phyloP scores from a whole-genome alignment of 2,888 invertebrate species.

The Erebia aethiops region DNA sequence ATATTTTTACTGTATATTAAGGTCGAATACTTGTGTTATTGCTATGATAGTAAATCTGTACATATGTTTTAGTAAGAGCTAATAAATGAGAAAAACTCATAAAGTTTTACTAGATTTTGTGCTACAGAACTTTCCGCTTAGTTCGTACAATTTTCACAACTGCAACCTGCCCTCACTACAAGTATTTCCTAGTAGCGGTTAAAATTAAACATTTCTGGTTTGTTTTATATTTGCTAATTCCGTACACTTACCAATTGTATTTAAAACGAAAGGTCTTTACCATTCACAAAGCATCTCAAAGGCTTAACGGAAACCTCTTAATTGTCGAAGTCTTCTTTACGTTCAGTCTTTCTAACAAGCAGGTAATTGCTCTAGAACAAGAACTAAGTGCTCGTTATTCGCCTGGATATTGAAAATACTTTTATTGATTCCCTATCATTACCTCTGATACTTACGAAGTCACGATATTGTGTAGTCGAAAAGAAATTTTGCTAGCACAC shows the following conservation, averaged over 20 bases:
- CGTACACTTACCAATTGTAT: not conserved
- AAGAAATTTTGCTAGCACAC: not conserved
- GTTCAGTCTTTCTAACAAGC: slow-evolving; percentile 29
- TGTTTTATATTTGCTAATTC: not conserved
- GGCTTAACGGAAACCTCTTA: slow-evolving; percentile 21
- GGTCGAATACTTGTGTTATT: not conserved
- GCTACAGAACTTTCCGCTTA: not conserved
- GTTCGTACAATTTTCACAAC: not conserved
- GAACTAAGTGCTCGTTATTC: slow-evolving; percentile 34
- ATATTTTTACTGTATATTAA: not conserved
- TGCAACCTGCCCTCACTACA: not conserved
- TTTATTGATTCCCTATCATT: slow-evolving; percentile 8
- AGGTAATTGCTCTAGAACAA: slow-evolving; percentile 29
- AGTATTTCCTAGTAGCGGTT: no score
- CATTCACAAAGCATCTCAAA: slow-evolving; percentile 23
- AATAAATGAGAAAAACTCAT: not conserved
- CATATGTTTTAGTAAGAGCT: not conserved
- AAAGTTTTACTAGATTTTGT: not conserved
- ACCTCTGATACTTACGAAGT: slow-evolving; percentile 4
- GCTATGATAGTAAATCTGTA: not conserved
- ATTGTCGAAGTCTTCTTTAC: slow-evolving; percentile 31
- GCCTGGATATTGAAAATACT: slow-evolving; percentile 15
- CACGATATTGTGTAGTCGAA: not conserved
- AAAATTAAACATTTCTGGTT: no score
- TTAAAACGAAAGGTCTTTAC: slow-evolving; percentile 20